These are phyloP conservation scores for Parotocinclus haroldoi DNA, from an alignment of 2,797 vertebrate species.

Conservation along the genomic window DNA sequence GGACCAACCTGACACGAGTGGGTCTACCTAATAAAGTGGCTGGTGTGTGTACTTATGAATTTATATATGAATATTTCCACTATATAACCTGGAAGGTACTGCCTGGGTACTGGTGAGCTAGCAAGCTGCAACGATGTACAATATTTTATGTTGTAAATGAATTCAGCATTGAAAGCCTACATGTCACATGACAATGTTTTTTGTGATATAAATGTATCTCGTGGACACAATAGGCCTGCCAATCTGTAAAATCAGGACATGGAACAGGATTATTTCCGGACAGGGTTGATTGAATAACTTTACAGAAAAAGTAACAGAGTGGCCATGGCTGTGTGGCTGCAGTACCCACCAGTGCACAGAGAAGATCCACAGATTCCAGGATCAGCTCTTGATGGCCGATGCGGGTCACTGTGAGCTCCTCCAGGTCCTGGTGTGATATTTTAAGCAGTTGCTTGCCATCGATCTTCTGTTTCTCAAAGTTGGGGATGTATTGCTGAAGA, in stretches of 20 bases:
- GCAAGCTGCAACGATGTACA: no score
- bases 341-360: slow-evolving; percentile 88
- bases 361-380: slow-evolving; percentile 90
- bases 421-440: slow-evolving; percentile 88
- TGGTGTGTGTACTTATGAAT: no score
- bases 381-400: slow-evolving; percentile 94
- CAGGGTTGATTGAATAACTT: neutral
- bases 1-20: no score
- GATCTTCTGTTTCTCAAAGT: slow-evolving; percentile 86
- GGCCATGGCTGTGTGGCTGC: neutral
- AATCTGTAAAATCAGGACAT: neutral
- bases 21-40: no score
- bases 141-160: no score
- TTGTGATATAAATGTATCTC: no score
- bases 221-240: no score
- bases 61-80: no score
- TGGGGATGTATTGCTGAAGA: slow-evolving; percentile 83
- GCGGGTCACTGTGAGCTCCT: slow-evolving; percentile 79
- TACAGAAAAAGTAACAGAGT: neutral
- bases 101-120: no score
- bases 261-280: neutral
- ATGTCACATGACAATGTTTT: no score
- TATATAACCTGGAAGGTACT: no score
- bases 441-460: slow-evolving; percentile 84
- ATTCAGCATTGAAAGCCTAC: no score